phyloP scores from a whole-genome alignment of 2,797 vertebrate genomes.

The Hozukius guyotensis region DNA sequence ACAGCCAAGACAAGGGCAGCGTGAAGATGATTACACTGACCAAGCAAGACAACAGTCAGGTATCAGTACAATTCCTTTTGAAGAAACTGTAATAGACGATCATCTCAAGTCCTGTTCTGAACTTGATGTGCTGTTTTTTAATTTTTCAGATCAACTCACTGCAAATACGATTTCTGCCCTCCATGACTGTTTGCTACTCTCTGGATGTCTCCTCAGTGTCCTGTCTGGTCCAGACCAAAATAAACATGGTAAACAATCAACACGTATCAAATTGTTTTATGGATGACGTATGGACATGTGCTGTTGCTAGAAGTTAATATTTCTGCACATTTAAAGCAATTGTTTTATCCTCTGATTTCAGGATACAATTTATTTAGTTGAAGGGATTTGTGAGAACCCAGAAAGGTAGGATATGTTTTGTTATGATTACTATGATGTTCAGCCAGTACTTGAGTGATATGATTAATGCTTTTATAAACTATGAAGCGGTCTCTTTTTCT shows the following conservation, averaged over 20 bases:
- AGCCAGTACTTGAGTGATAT: background rate
- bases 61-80: constrained; percentile 44
- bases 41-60: constrained; percentile 80
- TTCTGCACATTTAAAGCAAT: background rate
- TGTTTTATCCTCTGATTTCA: constrained; percentile 64
- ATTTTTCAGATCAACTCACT: constrained; percentile 86
- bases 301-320: background rate
- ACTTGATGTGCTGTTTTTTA: background rate
- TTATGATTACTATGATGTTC: background rate
- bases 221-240: constrained; percentile 88
- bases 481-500: background rate
- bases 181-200: constrained; percentile 90
- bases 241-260: constrained; percentile 78
- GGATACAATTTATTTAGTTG: constrained; percentile 94
- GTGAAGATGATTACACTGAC: constrained; percentile 91
- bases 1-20: constrained; percentile 86
- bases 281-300: background rate
- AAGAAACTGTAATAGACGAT: background rate
- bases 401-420: constrained; percentile 77
- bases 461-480: background rate
- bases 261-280: background rate
- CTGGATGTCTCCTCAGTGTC: constrained; percentile 89
- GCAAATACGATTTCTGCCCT: constrained; percentile 88
- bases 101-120: background rate
- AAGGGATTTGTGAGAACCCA: constrained; percentile 86